Evolutionary conservation across 30 jellyfish, hydroid and myxozoan genomes (phyloP).

Genomic region (Aurelia coerulea): DNA sequence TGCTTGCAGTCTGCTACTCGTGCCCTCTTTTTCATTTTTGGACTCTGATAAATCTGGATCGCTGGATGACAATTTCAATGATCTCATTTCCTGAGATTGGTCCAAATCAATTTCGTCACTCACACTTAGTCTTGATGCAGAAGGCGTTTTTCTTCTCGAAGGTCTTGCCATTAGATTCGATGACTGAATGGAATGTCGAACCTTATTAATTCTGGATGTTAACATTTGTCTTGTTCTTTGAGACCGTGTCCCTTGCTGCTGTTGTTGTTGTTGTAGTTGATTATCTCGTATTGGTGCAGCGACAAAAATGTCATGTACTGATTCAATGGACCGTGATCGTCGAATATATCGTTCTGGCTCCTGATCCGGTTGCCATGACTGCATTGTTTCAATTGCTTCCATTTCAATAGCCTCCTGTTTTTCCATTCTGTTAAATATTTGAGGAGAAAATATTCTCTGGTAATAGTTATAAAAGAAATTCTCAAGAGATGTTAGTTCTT

Average conservation of each 20-base stretch:
- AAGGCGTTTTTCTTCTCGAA: constrained; percentile 11
- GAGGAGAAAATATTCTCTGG: constrained; percentile 81
- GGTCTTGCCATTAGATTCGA: constrained; percentile 25
- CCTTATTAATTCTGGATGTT: constrained; percentile 9
- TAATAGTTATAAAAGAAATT: constrained; percentile 83
- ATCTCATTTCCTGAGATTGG: neutral
- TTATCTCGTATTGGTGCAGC: neutral
- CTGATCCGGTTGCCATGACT: constrained; percentile 35
- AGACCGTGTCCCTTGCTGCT: neutral
- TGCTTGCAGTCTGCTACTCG: neutral
- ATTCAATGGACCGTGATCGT: constrained; percentile 18
- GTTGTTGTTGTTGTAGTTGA: neutral
- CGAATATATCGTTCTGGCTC: constrained; percentile 7
- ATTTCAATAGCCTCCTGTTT: constrained; percentile 29
- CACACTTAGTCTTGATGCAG: neutral
- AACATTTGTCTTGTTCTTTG: constrained; percentile 20
- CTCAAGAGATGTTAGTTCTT: constrained; percentile 70
- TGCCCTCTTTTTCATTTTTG: neutral
- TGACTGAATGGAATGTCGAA: constrained; percentile 22
- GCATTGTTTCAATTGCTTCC: constrained; percentile 27
- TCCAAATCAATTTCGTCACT: neutral
- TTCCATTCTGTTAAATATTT: constrained; percentile 20
- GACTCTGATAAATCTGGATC: constrained; percentile 31
- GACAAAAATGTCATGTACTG: constrained; percentile 1
- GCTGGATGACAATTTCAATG: constrained; percentile 6